Evolutionary conservation across 2,888 invertebrate genomes (phyloP).

Genomic region (Amphipyra tragopoginis): DNA sequence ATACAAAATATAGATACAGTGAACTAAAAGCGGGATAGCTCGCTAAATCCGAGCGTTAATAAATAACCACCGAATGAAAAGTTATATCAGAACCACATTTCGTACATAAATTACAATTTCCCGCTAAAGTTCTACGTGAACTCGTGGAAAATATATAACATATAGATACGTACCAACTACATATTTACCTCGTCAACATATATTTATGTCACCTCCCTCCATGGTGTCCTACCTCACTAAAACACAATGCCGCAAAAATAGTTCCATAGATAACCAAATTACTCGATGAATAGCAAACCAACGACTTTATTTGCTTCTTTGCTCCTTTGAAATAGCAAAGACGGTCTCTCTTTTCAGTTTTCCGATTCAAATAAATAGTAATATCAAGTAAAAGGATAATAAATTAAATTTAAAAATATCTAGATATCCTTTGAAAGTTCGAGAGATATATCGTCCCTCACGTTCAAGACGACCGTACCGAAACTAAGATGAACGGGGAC

Average conservation of each 20-base stretch:
- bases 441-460: background rate
- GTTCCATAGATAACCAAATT: slow-evolving; percentile 19
- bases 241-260: slow-evolving; percentile 26
- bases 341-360: background rate
- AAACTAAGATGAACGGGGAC: background rate
- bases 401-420: too few species aligned
- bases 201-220: slow-evolving; percentile 17
- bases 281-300: slow-evolving; percentile 25
- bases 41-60: slow-evolving; percentile 42
- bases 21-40: slow-evolving; percentile 30
- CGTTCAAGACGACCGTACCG: background rate
- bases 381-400: too few species aligned
- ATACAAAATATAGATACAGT: slow-evolving; percentile 18
- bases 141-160: slow-evolving; percentile 23
- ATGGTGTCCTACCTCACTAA: slow-evolving; percentile 15
- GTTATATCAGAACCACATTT: slow-evolving; percentile 53
- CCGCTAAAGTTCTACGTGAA: slow-evolving; percentile 43
- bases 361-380: background rate
- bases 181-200: slow-evolving; percentile 23
- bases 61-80: slow-evolving; percentile 55
- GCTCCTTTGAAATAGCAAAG: slow-evolving; percentile 7
- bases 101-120: slow-evolving; percentile 52
- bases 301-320: slow-evolving; percentile 19
- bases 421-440: too few species aligned
- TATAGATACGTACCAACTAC: background rate